A percentile compares a stretch with the other conserved stretches of the same genome.
Conservation (phyloP, 2,113 vertebrate genomes). For the Polypterus senegalus region DNA sequence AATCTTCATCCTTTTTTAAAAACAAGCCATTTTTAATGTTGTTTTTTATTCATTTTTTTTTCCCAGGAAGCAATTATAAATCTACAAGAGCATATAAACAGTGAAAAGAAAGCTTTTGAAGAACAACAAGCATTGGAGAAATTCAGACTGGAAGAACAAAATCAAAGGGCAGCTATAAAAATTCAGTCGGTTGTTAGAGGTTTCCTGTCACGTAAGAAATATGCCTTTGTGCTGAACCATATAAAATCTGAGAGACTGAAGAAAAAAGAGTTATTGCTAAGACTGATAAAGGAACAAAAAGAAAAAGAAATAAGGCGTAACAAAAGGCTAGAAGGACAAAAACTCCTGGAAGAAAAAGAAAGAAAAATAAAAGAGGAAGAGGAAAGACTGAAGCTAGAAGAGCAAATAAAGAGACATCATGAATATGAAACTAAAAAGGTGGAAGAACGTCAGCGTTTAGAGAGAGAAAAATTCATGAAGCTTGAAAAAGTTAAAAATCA, state of each 20-base stretch:
- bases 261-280: constrained; percentile 28
- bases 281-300: constrained; percentile 30
- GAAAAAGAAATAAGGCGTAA: constrained; percentile 37
- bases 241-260: constrained; percentile 35
- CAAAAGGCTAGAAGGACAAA: constrained; percentile 29
- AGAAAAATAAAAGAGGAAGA: constrained; percentile 14
- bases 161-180: constrained; percentile 45
- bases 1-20: no score
- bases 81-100: constrained; percentile 54
- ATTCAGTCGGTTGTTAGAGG: constrained; percentile 58
- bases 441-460: constrained; percentile 27
- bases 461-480: constrained; percentile 28
- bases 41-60: constrained; percentile 20
- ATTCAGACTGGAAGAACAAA: constrained; percentile 25
- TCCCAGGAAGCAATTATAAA: constrained; percentile 55
- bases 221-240: constrained; percentile 37
- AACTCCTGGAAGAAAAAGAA: constrained; percentile 26
- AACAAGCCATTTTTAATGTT: no score
- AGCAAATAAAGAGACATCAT: constrained; percentile 24
- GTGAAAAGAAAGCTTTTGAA: constrained; percentile 52
- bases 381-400: constrained; percentile 27
- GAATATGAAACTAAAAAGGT: constrained; percentile 49
- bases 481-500: constrained; percentile 18
- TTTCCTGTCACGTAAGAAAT: constrained; percentile 37
- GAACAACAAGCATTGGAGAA: constrained; percentile 48